A percentile compares a stretch with the other conserved stretches of the same genome.
Evolutionary conservation across 2,888 invertebrate species (phyloP).

Genomic region (Diarsia dahlii): DNA sequence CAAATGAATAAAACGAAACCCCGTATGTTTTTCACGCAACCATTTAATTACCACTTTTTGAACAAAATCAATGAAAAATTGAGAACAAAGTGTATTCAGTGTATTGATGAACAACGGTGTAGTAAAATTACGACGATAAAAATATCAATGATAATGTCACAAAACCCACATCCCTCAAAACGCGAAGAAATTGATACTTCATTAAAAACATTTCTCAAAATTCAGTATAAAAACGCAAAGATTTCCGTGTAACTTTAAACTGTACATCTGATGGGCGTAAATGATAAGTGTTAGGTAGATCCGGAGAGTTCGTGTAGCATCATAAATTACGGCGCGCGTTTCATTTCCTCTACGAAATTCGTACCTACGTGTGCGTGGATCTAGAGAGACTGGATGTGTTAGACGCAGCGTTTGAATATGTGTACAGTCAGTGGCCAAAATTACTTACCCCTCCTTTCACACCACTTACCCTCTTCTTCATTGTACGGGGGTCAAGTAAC

Average conservation of each 20-base stretch:
- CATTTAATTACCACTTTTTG: background rate
- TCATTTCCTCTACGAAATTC: slow-evolving; percentile 89
- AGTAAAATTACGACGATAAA: background rate
- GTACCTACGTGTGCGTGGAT: slow-evolving; percentile 74
- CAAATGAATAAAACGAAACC: background rate
- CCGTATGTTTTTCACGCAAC: too few species aligned
- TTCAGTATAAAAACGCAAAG: slow-evolving; percentile 42
- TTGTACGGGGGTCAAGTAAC: too few species aligned
- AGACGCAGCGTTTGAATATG: background rate
- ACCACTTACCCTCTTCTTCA: too few species aligned
- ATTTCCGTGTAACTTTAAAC: slow-evolving; percentile 70
- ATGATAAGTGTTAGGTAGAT: slow-evolving; percentile 87
- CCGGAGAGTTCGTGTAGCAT: slow-evolving; percentile 79
- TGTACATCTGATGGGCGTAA: slow-evolving; percentile 79
- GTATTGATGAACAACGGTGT: background rate
- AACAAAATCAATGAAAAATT: background rate
- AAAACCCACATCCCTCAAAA: background rate
- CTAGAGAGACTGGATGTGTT: slow-evolving; percentile 66
- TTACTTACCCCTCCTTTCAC: too few species aligned
- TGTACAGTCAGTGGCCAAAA: too few species aligned
- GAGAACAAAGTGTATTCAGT: background rate
- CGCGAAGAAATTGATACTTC: slow-evolving; percentile 21
- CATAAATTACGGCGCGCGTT: slow-evolving; percentile 86
- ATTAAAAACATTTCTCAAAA: background rate
- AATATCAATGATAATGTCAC: background rate